A percentile compares a stretch with the other conserved stretches of the same genome.
Evolutionary conservation across 2,113 vertebrate genomes (phyloP).

Genomic region (Promerops cafer): DNA sequence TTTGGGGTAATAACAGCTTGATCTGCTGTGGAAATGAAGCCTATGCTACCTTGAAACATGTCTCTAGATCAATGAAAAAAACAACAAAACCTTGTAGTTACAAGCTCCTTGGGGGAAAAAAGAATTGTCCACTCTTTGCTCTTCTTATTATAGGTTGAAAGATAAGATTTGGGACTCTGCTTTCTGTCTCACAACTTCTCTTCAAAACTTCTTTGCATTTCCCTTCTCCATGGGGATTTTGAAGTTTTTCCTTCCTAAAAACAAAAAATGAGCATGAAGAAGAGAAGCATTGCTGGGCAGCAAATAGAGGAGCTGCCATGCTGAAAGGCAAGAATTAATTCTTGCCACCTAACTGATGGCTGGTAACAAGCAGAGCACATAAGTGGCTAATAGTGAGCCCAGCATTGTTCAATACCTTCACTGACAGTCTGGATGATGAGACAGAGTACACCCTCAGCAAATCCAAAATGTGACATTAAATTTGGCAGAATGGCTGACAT

Average conservation of each 20-base stretch:
- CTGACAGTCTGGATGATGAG: not conserved
- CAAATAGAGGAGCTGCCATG: not conserved
- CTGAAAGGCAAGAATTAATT: not conserved
- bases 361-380: not conserved
- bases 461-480: not conserved
- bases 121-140: not conserved
- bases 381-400: not conserved
- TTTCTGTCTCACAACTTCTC: not conserved
- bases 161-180: not conserved
- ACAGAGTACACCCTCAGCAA: not conserved
- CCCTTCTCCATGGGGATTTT: not conserved
- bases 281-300: not conserved
- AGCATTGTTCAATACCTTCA: not conserved
- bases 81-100: not conserved
- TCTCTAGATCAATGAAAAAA: not conserved
- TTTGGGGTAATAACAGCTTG: not conserved
- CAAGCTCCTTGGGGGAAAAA: not conserved
- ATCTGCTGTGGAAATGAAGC: not conserved
- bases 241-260: not conserved
- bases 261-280: not conserved
- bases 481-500: not conserved
- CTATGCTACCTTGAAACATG: not conserved
- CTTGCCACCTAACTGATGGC: not conserved
- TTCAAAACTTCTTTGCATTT: not conserved
- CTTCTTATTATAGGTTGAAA: not conserved